phyloP scores from a whole-genome alignment of 2,113 vertebrate genomes.

The Eira barbara region DNA sequence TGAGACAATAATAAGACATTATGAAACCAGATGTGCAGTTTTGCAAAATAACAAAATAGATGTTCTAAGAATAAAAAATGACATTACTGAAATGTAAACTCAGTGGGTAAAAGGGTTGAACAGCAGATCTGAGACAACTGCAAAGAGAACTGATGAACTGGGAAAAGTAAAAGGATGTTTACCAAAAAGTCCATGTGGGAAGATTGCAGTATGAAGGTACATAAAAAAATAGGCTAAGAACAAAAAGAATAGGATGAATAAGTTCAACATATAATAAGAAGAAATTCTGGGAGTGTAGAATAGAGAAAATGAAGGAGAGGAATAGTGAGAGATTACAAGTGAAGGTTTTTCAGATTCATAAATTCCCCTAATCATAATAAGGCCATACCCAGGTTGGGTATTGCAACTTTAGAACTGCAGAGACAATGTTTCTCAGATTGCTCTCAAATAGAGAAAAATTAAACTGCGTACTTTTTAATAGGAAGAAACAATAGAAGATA shows the following conservation, averaged over 20 bases:
- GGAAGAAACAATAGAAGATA: not conserved
- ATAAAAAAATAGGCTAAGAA: not conserved
- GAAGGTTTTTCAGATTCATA: not conserved
- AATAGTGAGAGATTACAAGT: not conserved
- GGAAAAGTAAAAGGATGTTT: not conserved
- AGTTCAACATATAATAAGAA: not conserved
- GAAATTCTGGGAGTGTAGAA: not conserved
- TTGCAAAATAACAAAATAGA: conserved; percentile 1
- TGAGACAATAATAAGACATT: not conserved
- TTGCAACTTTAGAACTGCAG: not conserved
- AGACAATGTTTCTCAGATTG: not conserved
- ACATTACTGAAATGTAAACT: not conserved
- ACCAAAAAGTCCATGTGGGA: not conserved
- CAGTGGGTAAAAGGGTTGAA: not conserved
- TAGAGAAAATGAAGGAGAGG: not conserved
- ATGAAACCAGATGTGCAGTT: not conserved
- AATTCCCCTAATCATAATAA: not conserved
- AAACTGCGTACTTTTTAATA: not conserved
- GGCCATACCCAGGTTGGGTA: not conserved
- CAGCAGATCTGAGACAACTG: not conserved
- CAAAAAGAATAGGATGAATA: not conserved
- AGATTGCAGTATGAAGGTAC: not conserved
- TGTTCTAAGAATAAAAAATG: not conserved
- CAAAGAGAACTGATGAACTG: not conserved
- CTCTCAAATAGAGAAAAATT: not conserved